These are phyloP conservation scores for Hapalemur alaotrensis DNA, from an alignment of 2,797 vertebrate species.

Conservation along the genomic window DNA sequence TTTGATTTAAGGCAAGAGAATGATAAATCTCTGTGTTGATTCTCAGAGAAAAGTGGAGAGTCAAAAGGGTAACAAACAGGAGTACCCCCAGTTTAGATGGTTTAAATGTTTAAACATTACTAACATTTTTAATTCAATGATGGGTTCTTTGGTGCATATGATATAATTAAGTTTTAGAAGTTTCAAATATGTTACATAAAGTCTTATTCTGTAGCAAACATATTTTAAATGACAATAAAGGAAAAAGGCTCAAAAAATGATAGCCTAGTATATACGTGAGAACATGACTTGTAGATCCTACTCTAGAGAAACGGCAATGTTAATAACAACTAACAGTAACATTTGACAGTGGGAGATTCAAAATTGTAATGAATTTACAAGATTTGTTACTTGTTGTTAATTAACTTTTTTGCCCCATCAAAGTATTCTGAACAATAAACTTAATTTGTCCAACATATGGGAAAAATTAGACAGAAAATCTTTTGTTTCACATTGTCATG, in stretches of 20 bases:
- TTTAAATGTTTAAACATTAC: neutral
- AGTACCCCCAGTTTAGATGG: neutral
- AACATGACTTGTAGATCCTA: neutral
- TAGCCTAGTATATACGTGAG: neutral
- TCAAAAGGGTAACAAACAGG: neutral
- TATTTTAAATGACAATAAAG: neutral
- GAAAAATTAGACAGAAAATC: constrained; percentile 80
- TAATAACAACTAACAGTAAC: constrained; percentile 11
- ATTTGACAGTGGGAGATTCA: neutral
- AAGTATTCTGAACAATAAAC: constrained; percentile 73
- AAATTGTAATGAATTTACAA: constrained; percentile 20
- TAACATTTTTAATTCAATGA: neutral
- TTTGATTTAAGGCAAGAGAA: neutral
- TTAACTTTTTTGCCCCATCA: constrained; percentile 54
- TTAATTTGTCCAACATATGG: constrained; percentile 76
- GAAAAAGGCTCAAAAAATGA: neutral
- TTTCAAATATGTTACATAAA: neutral
- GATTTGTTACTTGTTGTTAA: constrained; percentile 60
- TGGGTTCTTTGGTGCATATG: neutral
- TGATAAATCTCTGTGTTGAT: neutral
- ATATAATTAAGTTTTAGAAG: neutral
- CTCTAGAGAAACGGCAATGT: neutral
- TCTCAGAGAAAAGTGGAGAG: neutral
- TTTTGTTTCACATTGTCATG: constrained; percentile 77
- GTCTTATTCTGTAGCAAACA: neutral